phyloP scores from a whole-genome alignment of 37 sponge, comb jelly and placozoan genomes.

The Cladorhizidae sp. region DNA sequence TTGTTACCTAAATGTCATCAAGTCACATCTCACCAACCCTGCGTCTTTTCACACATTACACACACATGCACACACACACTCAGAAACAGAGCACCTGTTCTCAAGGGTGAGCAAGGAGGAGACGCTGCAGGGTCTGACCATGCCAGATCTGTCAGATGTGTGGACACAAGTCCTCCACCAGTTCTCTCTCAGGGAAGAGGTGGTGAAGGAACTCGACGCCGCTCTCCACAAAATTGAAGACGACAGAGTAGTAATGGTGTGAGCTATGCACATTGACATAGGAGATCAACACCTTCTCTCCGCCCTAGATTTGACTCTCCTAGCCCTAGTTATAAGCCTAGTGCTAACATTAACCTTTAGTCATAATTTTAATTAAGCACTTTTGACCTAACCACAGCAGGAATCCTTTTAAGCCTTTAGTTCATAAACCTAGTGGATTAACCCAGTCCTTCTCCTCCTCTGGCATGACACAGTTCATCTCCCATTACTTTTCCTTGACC shows the following conservation, averaged over 20 bases:
- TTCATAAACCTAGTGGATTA: no score
- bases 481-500: background rate
- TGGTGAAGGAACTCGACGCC: constrained; percentile 10
- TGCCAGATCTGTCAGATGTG: constrained; percentile 20
- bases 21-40: no score
- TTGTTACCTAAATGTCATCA: no score
- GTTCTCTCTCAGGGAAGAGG: constrained; percentile 5
- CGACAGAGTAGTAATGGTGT: constrained; percentile 16
- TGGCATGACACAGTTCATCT: no score
- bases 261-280: background rate
- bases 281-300: background rate
- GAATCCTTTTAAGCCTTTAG: no score
- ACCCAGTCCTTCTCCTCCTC: no score
- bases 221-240: constrained; percentile 8
- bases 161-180: constrained; percentile 24
- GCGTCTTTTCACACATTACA: no score
- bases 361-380: no score
- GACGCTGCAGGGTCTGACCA: background rate
- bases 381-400: no score
- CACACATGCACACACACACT: background rate
- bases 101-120: background rate
- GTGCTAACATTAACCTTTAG: no score
- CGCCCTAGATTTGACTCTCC: no score
- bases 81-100: background rate
- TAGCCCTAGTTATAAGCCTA: no score